Evolutionary conservation across 1,140 invertebrate species (phyloP).

Genomic region (Onthophagus taurus): DNA sequence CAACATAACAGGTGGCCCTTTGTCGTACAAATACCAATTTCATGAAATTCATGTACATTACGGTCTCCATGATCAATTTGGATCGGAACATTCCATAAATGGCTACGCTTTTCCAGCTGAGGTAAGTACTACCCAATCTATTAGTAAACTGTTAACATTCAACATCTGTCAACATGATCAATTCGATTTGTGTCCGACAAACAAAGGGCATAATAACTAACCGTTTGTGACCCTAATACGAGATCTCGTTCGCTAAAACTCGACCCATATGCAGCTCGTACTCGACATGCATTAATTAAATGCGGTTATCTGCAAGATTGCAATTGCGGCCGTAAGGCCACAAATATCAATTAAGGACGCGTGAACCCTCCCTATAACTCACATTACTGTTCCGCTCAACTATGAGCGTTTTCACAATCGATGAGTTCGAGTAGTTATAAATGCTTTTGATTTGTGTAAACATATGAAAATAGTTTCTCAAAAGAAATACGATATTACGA

Average conservation of each 20-base stretch:
- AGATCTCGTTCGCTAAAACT: too few relatives aligned
- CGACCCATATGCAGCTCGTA: conserved; percentile 19
- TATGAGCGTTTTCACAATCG: too few relatives aligned
- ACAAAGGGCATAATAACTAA: too few relatives aligned
- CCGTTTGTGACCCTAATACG: too few relatives aligned
- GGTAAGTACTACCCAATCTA: too few relatives aligned
- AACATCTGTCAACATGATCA: too few relatives aligned
- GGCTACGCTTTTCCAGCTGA: conserved; percentile 87
- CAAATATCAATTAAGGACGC: conserved; percentile 39
- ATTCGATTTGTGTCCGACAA: too few relatives aligned
- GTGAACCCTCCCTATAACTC: conserved; percentile 30
- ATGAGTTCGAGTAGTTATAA: too few relatives aligned
- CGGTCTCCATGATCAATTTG: conserved; percentile 73
- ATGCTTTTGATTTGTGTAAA: too few relatives aligned
- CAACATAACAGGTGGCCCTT: conserved; percentile 86
- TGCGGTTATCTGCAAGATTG: conserved; percentile 38
- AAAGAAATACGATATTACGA: too few relatives aligned
- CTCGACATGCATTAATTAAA: conserved; percentile 36
- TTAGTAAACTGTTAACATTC: too few relatives aligned
- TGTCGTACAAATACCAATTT: conserved; percentile 92
- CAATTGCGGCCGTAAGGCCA: conserved; percentile 35
- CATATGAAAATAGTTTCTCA: too few relatives aligned
- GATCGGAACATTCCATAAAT: conserved; percentile 86
- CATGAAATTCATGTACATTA: conserved; percentile 86
- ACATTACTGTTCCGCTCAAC: conserved; percentile 31